Percentiles rank a stretch among this genome's conserved stretches.
These are phyloP conservation scores for Mayetiola destructor DNA, from an alignment of 2,888 invertebrate genomes.

Conservation along the genomic window DNA sequence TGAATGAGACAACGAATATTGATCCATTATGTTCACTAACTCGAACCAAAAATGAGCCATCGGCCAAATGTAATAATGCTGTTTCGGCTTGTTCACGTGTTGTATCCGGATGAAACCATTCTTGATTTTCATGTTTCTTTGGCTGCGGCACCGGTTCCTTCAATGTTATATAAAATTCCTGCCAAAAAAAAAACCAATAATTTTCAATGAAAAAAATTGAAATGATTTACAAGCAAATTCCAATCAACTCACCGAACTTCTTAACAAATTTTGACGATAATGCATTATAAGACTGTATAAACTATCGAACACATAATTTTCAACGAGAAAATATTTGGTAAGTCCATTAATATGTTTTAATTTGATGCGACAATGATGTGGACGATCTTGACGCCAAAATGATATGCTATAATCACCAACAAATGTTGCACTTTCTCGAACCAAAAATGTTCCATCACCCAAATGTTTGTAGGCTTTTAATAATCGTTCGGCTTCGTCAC, in stretches of 20 bases:
- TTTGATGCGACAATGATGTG: conserved; percentile 85
- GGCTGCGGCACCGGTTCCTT: conserved; percentile 89
- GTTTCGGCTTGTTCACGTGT: conserved; percentile 76
- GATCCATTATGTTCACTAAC: conserved; percentile 75
- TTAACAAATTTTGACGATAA: conserved; percentile 71
- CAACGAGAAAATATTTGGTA: conserved; percentile 81
- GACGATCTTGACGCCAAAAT: conserved; percentile 79
- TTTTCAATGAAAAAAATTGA: neutral
- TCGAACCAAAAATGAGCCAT: conserved; percentile 90
- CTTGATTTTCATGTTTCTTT: conserved; percentile 81
- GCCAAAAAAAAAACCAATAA: conserved; percentile 17
- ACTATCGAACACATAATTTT: conserved; percentile 77
- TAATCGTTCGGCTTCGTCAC: conserved; percentile 56
- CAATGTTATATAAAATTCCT: conserved; percentile 76
- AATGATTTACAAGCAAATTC: neutral
- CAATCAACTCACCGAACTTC: conserved; percentile 51
- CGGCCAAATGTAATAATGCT: conserved; percentile 58
- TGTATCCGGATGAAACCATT: conserved; percentile 80
- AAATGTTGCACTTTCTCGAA: conserved; percentile 87
- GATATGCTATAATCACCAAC: conserved; percentile 92
- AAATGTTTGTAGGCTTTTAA: conserved; percentile 61
- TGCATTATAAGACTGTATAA: conserved; percentile 81
- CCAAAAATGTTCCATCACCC: conserved; percentile 85
- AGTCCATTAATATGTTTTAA: conserved; percentile 76
- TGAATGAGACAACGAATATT: conserved; percentile 87